Percentiles rank a stretch among this genome's conserved stretches.
phyloP scores from a whole-genome alignment of 2,888 invertebrate species.

The Eristalis intricaria region DNA sequence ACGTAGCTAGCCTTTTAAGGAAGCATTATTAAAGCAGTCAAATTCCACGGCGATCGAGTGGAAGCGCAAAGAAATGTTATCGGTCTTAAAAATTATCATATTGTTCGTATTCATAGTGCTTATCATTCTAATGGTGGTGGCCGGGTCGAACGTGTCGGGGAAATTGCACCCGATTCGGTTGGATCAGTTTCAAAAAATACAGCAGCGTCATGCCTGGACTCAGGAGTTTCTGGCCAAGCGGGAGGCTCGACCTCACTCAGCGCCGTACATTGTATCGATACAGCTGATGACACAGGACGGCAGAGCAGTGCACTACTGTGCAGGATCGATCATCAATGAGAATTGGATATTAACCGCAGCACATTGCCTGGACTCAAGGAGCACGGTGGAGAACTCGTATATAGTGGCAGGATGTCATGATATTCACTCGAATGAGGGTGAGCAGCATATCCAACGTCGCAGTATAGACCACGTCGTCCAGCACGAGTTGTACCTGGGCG shows the following conservation, averaged over 20 bases:
- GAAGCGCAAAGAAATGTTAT: constrained; percentile 38
- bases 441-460: constrained; percentile 76
- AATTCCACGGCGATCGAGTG: background rate
- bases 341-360: constrained; percentile 80
- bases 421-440: constrained; percentile 74
- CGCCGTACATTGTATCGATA: constrained; percentile 79
- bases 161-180: constrained; percentile 34
- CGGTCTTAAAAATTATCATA: background rate
- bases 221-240: constrained; percentile 78
- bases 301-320: constrained; percentile 78
- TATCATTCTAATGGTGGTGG: constrained; percentile 43
- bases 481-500: constrained; percentile 79
- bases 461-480: constrained; percentile 77
- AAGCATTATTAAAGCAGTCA: background rate
- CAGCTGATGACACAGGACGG: constrained; percentile 76
- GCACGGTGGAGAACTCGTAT: constrained; percentile 76
- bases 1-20: background rate
- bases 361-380: constrained; percentile 77
- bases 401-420: constrained; percentile 79
- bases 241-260: constrained; percentile 78
- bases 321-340: constrained; percentile 79
- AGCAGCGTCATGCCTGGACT: constrained; percentile 73
- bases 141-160: constrained; percentile 33
- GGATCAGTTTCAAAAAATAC: constrained; percentile 31
- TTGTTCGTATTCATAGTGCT: constrained; percentile 13